phyloP scores from a whole-genome alignment of 2,113 vertebrate species.

The Clinocottus analis region DNA sequence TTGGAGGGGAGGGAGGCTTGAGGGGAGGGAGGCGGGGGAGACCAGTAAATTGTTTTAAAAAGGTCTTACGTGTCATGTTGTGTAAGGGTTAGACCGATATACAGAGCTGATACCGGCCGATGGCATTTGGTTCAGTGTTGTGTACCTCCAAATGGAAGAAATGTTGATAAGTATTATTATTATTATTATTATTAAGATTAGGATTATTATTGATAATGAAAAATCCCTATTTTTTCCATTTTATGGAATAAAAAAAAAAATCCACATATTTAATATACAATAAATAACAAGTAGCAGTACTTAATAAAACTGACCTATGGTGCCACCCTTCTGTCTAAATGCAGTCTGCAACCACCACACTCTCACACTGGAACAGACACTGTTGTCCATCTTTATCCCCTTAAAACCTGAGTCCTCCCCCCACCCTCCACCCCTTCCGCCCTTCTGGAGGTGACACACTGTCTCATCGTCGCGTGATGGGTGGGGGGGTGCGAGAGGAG shows the following conservation, averaged over 20 bases:
- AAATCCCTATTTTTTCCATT: not conserved
- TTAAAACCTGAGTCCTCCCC: constrained; percentile 33
- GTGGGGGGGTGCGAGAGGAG: constrained; percentile 36
- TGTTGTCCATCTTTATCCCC: constrained; percentile 67
- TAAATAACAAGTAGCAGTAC: not conserved
- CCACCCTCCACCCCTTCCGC: constrained; percentile 35
- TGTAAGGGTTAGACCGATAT: constrained; percentile 37
- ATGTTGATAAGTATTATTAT: not conserved
- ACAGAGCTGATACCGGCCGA: constrained; percentile 27
- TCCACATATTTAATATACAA: not conserved
- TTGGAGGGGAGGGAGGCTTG: constrained; percentile 13
- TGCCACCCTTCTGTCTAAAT: constrained; percentile 4
- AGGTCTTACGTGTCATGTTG: constrained; percentile 64
- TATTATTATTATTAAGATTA: not conserved
- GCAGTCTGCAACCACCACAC: constrained; percentile 13
- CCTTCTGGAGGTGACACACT: constrained; percentile 77
- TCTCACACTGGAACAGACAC: constrained; percentile 52
- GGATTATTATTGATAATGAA: not conserved
- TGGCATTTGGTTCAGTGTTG: constrained; percentile 34
- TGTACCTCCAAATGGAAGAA: not conserved
- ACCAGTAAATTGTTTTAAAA: constrained; percentile 68
- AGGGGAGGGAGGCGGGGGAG: constrained; percentile 19
- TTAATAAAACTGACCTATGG: not conserved
- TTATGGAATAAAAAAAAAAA: not conserved
- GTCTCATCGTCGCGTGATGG: constrained; percentile 70